Conservation (phyloP, 2,888 invertebrate genomes). For the Choreutis nemorana region DNA sequence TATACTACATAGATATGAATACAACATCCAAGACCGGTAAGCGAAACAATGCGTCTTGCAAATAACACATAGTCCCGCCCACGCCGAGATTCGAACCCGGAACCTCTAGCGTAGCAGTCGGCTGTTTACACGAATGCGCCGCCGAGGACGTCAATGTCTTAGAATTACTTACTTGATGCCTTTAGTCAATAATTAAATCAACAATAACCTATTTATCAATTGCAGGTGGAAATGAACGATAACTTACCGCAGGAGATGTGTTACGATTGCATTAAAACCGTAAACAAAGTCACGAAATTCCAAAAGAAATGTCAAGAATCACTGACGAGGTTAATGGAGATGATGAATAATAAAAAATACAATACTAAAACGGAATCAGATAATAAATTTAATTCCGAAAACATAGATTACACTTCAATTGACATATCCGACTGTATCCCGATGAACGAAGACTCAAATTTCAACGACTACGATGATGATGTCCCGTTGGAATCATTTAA, state of each 20-base stretch:
- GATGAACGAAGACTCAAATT: slow-evolving; percentile 18
- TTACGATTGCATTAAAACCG: slow-evolving; percentile 16
- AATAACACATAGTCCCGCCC: no score
- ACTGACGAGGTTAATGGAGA: slow-evolving; percentile 15
- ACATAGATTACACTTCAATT: slow-evolving; percentile 13
- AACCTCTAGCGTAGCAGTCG: no score
- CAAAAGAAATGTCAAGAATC: slow-evolving; percentile 20
- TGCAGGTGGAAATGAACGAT: slow-evolving; percentile 24
- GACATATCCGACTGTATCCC: slow-evolving; percentile 21
- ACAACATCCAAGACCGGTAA: no score
- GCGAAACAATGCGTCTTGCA: no score
- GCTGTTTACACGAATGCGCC: no score
- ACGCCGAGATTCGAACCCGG: no score
- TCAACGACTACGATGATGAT: slow-evolving; percentile 25
- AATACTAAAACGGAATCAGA: slow-evolving; percentile 20
- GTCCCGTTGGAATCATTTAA: slow-evolving; percentile 17
- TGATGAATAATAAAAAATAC: slow-evolving; percentile 11
- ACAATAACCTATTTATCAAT: slow-evolving; percentile 2
- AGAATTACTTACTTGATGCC: slow-evolving; percentile 11
- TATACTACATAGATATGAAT: no score
- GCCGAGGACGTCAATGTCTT: no score
- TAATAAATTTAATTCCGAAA: slow-evolving; percentile 10
- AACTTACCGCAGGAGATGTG: slow-evolving; percentile 23
- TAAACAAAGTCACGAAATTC: slow-evolving; percentile 21
- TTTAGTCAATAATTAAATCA: background rate